Conservation (phyloP, 2,797 vertebrate genomes). For the Artibeus jamaicensis region DNA sequence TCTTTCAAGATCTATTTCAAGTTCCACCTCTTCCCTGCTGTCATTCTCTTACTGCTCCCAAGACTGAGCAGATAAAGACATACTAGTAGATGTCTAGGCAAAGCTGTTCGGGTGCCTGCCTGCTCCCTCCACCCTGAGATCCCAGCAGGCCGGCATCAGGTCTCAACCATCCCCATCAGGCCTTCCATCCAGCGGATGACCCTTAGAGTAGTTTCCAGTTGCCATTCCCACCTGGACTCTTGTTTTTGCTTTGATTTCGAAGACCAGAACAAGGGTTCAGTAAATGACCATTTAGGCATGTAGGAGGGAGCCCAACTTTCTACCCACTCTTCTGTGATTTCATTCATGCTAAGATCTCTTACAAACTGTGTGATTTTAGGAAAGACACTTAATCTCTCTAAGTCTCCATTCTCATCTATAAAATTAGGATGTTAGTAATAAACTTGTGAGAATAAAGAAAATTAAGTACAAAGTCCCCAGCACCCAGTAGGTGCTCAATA, state of each 20-base stretch:
- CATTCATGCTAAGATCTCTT: background rate
- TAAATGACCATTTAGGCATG: background rate
- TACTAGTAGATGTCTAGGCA: background rate
- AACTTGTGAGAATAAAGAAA: background rate
- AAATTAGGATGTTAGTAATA: background rate
- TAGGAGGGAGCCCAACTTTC: background rate
- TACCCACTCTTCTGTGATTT: background rate
- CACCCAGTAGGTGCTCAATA: background rate
- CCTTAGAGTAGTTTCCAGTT: background rate
- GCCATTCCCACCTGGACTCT: background rate
- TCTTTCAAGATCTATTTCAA: slow-evolving; percentile 23
- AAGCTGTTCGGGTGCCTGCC: background rate
- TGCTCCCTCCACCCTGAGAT: background rate
- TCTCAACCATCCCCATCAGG: background rate
- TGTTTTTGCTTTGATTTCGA: background rate
- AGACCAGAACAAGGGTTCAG: background rate
- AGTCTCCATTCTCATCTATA: background rate
- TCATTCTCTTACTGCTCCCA: background rate
- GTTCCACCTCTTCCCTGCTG: background rate
- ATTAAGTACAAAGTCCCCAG: background rate
- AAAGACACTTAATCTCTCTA: background rate
- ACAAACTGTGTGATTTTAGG: background rate
- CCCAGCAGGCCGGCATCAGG: background rate
- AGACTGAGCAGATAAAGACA: background rate
- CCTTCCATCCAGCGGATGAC: background rate